These are phyloP conservation scores for Fratercula arctica DNA, from an alignment of 2,797 vertebrate genomes.

Conservation along the genomic window DNA sequence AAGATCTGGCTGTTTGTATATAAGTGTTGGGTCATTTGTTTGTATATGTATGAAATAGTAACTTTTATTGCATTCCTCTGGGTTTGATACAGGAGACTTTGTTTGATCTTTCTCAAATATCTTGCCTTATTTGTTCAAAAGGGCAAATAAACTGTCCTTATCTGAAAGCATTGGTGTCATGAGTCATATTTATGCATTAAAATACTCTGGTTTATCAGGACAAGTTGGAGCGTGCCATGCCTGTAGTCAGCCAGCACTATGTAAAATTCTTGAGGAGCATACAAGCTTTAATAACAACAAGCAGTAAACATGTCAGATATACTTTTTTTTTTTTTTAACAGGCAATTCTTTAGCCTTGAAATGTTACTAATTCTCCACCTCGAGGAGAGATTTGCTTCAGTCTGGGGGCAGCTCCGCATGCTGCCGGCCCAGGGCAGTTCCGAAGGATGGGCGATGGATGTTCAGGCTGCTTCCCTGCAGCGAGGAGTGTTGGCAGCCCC, in stretches of 20 bases:
- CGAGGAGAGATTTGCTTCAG: not conserved
- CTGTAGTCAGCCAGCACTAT: rapidly evolving
- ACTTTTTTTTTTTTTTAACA: not conserved
- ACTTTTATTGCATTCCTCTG: constrained; percentile 55
- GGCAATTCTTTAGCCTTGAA: not conserved
- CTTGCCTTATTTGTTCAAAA: constrained; percentile 69
- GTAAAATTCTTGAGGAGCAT: not conserved
- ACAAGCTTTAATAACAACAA: not conserved
- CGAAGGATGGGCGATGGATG: rapidly evolving
- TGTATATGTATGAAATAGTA: constrained; percentile 73
- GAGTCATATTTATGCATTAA: not conserved
- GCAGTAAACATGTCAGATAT: not conserved
- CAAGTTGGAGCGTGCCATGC: not conserved
- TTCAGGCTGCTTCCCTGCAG: not conserved
- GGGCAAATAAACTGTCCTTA: constrained; percentile 74
- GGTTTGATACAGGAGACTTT: constrained; percentile 66
- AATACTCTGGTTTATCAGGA: not conserved
- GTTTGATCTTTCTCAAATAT: constrained; percentile 45
- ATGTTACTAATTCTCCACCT: not conserved
- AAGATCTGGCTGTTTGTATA: constrained; percentile 76
- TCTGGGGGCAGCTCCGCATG: rapidly evolving
- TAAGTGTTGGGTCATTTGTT: constrained; percentile 69
- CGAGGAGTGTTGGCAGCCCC: not conserved
- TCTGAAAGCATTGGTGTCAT: not conserved
- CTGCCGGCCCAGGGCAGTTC: not conserved